Percentiles rank a stretch among this genome's conserved stretches.
phyloP scores from a whole-genome alignment of 2,113 vertebrate species.

The Panthera tigris region DNA sequence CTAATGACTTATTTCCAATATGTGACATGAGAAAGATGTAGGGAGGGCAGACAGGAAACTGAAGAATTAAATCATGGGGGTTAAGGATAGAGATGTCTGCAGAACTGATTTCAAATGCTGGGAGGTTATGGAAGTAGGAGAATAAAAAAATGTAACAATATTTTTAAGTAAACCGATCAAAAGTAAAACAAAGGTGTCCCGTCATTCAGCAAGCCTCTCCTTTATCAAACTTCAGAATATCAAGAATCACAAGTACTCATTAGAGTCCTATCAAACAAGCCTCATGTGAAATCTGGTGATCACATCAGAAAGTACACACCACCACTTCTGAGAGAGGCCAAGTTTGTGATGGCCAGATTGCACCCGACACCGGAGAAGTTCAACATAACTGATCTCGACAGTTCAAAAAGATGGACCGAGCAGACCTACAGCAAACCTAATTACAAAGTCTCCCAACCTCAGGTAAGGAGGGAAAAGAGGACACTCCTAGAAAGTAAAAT shows the following conservation, averaged over 20 bases:
- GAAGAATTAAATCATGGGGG: neutral
- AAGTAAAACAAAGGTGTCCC: neutral
- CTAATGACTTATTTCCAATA: too few relatives aligned
- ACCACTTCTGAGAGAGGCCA: neutral
- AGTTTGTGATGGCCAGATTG: neutral
- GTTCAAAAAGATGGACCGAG: neutral
- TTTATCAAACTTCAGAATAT: neutral
- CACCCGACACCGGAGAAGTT: neutral
- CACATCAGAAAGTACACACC: neutral
- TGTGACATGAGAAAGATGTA: neutral
- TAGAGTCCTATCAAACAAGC: neutral
- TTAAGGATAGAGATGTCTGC: neutral
- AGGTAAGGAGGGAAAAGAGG: neutral
- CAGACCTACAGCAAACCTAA: fast-evolving
- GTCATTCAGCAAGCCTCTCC: neutral
- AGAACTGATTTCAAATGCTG: neutral
- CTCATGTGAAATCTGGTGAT: neutral
- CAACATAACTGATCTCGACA: neutral
- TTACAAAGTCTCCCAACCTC: neutral
- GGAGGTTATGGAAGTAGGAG: neutral
- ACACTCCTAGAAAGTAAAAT: fast-evolving
- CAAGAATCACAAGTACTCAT: neutral
- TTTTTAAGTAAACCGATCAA: neutral
- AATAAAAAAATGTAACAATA: neutral
- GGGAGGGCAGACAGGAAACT: neutral